These are phyloP conservation scores for Pollenia angustigena DNA, from an alignment of 2,888 invertebrate genomes.

Conservation along the genomic window DNA sequence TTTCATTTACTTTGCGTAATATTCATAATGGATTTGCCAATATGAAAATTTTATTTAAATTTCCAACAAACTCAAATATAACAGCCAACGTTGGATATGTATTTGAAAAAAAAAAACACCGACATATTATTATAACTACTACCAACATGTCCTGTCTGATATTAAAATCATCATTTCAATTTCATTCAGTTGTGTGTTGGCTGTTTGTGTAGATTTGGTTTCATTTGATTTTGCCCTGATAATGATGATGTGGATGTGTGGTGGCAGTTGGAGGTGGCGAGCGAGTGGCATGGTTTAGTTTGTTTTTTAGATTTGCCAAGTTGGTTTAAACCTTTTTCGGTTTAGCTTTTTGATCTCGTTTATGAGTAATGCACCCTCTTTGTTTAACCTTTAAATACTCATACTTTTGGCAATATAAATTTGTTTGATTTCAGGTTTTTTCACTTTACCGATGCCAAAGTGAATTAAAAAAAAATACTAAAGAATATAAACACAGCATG, in stretches of 20 bases:
- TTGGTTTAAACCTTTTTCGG: slow-evolving; percentile 69
- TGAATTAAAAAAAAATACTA: slow-evolving; percentile 14
- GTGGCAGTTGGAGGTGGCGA: slow-evolving; percentile 6
- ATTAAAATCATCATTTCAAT: slow-evolving; percentile 58
- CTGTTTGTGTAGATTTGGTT: slow-evolving; percentile 60
- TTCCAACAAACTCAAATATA: slow-evolving; percentile 51
- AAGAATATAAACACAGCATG: slow-evolving; percentile 34
- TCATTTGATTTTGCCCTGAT: slow-evolving; percentile 37
- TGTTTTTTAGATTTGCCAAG: slow-evolving; percentile 58
- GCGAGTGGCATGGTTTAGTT: slow-evolving; percentile 40
- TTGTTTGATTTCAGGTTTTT: slow-evolving; percentile 49
- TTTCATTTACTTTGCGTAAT: slow-evolving; percentile 78
- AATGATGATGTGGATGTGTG: not conserved
- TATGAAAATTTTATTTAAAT: slow-evolving; percentile 82
- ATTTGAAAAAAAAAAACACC: not conserved
- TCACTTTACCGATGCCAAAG: slow-evolving; percentile 13
- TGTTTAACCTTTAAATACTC: slow-evolving; percentile 66
- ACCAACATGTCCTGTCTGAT: slow-evolving; percentile 12
- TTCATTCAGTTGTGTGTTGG: slow-evolving; percentile 49
- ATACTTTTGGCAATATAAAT: slow-evolving; percentile 31
- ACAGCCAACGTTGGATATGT: not conserved
- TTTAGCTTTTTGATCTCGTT: slow-evolving; percentile 73
- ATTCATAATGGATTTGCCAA: slow-evolving; percentile 83
- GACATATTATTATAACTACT: slow-evolving; percentile 18
- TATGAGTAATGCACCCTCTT: slow-evolving; percentile 51